phyloP scores from a whole-genome alignment of 1,140 invertebrate genomes.

The Mylabris phalerata region DNA sequence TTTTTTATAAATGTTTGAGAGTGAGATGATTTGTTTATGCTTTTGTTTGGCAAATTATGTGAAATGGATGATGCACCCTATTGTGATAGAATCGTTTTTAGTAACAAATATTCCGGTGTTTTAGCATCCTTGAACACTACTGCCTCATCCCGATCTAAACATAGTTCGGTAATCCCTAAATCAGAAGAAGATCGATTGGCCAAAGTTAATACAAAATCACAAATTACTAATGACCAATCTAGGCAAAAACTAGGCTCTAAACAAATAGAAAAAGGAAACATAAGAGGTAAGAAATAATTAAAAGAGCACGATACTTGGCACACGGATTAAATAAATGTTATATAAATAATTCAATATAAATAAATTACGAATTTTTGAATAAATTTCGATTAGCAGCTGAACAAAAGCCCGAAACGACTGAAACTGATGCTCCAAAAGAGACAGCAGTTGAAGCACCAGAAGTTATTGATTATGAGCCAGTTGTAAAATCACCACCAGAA shows the following conservation, averaged over 20 bases:
- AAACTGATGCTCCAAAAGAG: slow-evolving; percentile 9
- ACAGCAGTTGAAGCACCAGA: slow-evolving; percentile 32
- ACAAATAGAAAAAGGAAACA: slow-evolving; percentile 34
- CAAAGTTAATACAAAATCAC: slow-evolving; percentile 40
- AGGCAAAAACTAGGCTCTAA: slow-evolving; percentile 32
- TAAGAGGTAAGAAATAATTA: slow-evolving; percentile 33
- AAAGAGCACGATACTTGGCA: slow-evolving; percentile 38
- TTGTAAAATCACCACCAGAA: slow-evolving; percentile 84
- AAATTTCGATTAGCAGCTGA: slow-evolving; percentile 23
- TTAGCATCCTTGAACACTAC: slow-evolving; percentile 44
- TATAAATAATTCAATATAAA: neutral
- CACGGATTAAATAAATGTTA: slow-evolving; percentile 24
- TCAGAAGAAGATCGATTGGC: slow-evolving; percentile 40
- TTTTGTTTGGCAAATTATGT: slow-evolving; percentile 1
- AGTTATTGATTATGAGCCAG: slow-evolving; percentile 54
- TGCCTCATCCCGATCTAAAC: slow-evolving; percentile 43
- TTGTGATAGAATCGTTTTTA: slow-evolving; percentile 16
- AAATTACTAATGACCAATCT: slow-evolving; percentile 32
- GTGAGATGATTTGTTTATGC: neutral
- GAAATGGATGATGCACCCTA: slow-evolving; percentile 9
- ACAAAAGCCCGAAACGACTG: slow-evolving; percentile 25
- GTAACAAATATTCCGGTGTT: slow-evolving; percentile 40
- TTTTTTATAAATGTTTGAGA: neutral
- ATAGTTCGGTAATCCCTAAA: slow-evolving; percentile 41
- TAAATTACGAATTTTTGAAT: neutral